Conservation (phyloP, 2,888 invertebrate species). For the Noctua janthe region DNA sequence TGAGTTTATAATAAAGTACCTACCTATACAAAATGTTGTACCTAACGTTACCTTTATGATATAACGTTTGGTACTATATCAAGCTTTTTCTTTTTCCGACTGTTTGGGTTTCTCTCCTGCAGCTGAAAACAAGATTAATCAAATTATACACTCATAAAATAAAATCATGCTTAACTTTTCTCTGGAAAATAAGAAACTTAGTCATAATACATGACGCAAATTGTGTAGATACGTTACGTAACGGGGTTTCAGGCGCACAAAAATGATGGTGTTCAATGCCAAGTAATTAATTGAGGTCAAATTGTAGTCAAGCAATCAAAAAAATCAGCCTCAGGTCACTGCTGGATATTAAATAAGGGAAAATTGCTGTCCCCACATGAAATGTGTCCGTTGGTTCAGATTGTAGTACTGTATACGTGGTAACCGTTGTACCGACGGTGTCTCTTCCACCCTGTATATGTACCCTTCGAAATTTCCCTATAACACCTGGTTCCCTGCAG, state of each 20-base stretch:
- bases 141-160: not conserved
- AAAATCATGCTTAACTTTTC: not conserved
- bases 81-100: constrained; percentile 28
- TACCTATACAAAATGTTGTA: not conserved
- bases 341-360: not conserved
- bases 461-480: too few relatives aligned
- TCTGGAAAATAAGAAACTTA: not conserved
- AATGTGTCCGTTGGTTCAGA: too few relatives aligned
- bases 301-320: not conserved
- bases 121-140: constrained; percentile 34
- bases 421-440: too few relatives aligned
- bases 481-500: too few relatives aligned
- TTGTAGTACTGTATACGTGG: too few relatives aligned
- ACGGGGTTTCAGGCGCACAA: not conserved
- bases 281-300: not conserved
- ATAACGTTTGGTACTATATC: constrained; percentile 25
- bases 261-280: not conserved
- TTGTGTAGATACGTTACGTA: not conserved
- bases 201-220: not conserved
- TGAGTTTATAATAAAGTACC: not conserved
- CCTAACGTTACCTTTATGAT: constrained; percentile 3
- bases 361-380: too few relatives aligned
- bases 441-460: too few relatives aligned
- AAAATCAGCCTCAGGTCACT: not conserved
- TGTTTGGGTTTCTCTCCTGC: constrained; percentile 35